phyloP scores from a whole-genome alignment of 2,113 vertebrate species.

The Ia io region DNA sequence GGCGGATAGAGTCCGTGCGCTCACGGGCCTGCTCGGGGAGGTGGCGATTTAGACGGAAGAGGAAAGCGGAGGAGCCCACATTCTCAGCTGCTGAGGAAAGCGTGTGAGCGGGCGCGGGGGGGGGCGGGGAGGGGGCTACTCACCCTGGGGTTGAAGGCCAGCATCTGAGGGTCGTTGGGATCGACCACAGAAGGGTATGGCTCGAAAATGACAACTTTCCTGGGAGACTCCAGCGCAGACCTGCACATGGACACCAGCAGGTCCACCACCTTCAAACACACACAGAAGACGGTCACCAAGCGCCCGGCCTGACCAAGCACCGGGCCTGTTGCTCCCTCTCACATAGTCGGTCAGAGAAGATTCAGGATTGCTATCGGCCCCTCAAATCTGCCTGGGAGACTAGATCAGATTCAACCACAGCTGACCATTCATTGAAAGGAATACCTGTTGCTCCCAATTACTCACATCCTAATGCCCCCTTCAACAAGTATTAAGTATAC shows the following conservation, averaged over 20 bases:
- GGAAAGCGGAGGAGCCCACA: not conserved
- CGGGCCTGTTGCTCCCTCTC: not conserved
- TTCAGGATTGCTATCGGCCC: not conserved
- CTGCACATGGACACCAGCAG: constrained; percentile 93
- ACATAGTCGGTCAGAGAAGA: accelerated
- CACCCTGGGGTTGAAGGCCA: constrained; percentile 95
- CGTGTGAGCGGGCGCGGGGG: accelerated
- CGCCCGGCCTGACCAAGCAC: not conserved
- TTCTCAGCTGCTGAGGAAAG: not conserved
- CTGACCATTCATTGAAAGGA: not conserved
- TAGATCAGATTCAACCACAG: not conserved
- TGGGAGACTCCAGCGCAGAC: constrained; percentile 92
- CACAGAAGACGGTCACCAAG: not conserved
- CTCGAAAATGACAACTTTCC: constrained; percentile 95
- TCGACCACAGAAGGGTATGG: constrained; percentile 96
- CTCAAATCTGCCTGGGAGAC: not conserved
- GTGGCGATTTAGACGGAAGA: not conserved
- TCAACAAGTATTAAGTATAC: not conserved
- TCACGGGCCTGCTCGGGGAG: not conserved
- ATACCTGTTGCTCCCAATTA: not conserved
- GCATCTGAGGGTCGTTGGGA: constrained; percentile 90
- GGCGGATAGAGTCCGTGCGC: not conserved
- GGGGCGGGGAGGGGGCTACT: constrained; percentile 17
- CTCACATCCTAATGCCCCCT: not conserved
- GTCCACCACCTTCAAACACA: constrained; percentile 89